Evolutionary conservation across 2,888 invertebrate species (phyloP), one percentile per base, ranked within the genome.

Genomic region (Eurytoma californica): DNA sequence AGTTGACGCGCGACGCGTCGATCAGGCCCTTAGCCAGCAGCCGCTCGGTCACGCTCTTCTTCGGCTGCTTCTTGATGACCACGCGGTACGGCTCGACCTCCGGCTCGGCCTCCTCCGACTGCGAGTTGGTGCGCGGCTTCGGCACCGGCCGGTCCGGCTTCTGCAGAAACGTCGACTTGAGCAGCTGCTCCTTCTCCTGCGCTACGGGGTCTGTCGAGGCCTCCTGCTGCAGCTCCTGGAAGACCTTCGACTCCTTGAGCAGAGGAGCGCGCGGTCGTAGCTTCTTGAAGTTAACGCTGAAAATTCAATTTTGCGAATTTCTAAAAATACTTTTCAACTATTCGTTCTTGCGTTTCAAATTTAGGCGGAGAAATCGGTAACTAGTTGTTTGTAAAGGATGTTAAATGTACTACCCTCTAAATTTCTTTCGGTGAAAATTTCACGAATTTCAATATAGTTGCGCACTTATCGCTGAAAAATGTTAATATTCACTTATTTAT

Each of bases 121-220:
- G 70, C 83, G 83, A 72, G 79, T 83, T 83, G n/a, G 18, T 84
- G 65, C 89, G 89, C 0, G 90, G 87, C 68, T 84, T 84, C 0
- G 95, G 95, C 82, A 93, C 92, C 0, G 95, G 94, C 24, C 95
- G 91, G 83, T 93, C 92, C 0, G 96, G 96, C 84, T 94, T 95
- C 88, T 95, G 94, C 81, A 96, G 87, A 86, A 96, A 96, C 49
- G 95, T 95, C 3, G 96, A 95, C 92, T 60, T 65, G 14, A 86
- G 88, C 58, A 86, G 87, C 55, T 87, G 77, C 65, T 90, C 88
- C 65, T 88, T 86, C 0, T 87, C 82, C 49, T 85, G 82, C 4
- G 39, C 39, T 0, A 85, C 86, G 0, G 90, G 87, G 12, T 87
- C 87, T 7, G 84, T 86, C 13, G 85, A 78, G 3, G 86, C 86